Evolutionary conservation across 2,888 invertebrate species (phyloP).

Genomic region (Elegia similella): DNA sequence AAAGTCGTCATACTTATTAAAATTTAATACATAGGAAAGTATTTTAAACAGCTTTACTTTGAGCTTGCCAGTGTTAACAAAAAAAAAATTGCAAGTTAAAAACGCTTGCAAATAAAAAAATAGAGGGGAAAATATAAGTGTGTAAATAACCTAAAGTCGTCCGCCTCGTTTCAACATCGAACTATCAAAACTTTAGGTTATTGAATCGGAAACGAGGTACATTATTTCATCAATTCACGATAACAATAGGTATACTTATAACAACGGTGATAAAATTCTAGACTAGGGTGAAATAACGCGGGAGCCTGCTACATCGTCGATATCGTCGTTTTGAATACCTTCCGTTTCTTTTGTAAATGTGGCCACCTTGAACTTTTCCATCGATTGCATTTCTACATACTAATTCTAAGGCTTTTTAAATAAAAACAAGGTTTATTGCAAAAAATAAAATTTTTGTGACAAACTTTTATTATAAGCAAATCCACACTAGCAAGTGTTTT

Average conservation of each 20-base stretch:
- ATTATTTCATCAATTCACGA: constrained; percentile 2
- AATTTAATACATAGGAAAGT: no score
- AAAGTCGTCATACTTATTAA: no score
- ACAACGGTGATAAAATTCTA: not conserved
- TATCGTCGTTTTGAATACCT: constrained; percentile 18
- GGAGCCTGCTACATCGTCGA: constrained; percentile 14
- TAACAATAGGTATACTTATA: not conserved
- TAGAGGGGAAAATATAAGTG: not conserved
- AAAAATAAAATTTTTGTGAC: no score
- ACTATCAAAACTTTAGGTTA: constrained; percentile 6
- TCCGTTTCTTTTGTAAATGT: constrained; percentile 18
- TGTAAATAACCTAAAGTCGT: not conserved
- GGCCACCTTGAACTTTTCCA: constrained; percentile 41
- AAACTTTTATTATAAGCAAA: no score
- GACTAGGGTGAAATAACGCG: constrained; percentile 7
- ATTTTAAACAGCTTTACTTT: no score
- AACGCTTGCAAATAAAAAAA: no score
- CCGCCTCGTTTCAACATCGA: constrained; percentile 4
- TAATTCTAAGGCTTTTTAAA: not conserved
- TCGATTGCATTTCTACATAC: constrained; percentile 29
- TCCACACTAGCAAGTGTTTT: no score
- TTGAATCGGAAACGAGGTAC: not conserved
- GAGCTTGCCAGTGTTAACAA: no score
- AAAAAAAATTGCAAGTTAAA: no score
- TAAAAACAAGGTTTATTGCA: no score